Percentiles rank a stretch among this genome's conserved stretches.
Evolutionary conservation across 2,797 vertebrate genomes (phyloP).

Genomic region (Manis crassicaudata): DNA sequence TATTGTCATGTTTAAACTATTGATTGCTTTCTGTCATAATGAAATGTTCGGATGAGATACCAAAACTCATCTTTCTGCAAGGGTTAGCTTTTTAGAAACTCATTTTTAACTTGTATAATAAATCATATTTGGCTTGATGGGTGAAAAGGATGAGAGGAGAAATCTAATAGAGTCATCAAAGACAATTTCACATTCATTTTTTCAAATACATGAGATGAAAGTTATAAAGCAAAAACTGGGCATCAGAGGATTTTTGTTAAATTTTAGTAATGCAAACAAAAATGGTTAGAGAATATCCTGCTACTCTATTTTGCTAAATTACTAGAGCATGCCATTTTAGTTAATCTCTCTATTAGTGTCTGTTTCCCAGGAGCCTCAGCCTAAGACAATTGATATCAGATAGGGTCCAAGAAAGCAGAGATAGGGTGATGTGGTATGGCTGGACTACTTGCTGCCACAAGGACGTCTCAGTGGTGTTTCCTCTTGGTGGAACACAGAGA

Average conservation of each 20-base stretch:
- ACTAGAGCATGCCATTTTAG: not conserved
- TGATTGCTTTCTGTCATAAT: not conserved
- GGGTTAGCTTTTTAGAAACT: not conserved
- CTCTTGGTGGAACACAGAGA: not conserved
- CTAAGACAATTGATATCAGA: not conserved
- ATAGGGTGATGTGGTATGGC: not conserved
- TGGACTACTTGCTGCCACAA: not conserved
- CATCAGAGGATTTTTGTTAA: not conserved
- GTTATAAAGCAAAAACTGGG: not conserved
- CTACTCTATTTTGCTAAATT: not conserved
- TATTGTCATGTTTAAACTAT: not conserved
- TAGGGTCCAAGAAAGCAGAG: not conserved
- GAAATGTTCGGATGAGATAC: not conserved
- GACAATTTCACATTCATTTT: not conserved
- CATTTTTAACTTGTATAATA: not conserved
- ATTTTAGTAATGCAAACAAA: not conserved
- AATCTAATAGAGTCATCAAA: not conserved
- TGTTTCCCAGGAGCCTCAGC: not conserved
- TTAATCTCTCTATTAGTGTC: not conserved
- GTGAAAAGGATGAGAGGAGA: not conserved
- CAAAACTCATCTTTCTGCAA: not conserved
- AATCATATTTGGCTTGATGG: not conserved
- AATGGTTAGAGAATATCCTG: not conserved
- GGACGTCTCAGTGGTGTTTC: not conserved
- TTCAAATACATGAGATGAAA: not conserved